Conservation (phyloP, 2,113 vertebrate genomes). For the Ictalurus furcatus region DNA sequence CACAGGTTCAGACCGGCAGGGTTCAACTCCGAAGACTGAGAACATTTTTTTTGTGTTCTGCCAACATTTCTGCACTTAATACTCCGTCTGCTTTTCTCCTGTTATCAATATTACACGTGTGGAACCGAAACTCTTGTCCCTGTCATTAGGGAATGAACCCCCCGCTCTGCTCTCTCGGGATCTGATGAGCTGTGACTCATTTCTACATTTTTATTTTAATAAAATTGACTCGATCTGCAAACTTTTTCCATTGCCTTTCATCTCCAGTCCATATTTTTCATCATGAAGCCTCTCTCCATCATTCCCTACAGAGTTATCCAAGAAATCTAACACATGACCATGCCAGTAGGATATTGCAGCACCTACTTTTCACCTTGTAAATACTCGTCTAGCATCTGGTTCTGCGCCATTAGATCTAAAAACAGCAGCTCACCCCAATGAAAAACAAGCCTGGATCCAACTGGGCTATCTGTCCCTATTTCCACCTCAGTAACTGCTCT, state of each 20-base stretch:
- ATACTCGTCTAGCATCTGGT: conserved; percentile 24
- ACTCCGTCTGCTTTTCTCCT: background rate
- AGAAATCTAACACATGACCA: background rate
- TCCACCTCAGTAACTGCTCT: background rate
- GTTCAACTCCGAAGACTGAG: background rate
- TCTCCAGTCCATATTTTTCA: background rate
- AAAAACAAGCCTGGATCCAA: background rate
- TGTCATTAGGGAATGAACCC: background rate
- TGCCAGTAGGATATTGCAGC: conserved; percentile 8
- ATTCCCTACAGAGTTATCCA: background rate
- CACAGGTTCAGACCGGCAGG: background rate
- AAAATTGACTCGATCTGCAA: background rate
- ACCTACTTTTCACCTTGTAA: conserved; percentile 33
- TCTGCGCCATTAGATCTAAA: background rate
- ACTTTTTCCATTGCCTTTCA: background rate
- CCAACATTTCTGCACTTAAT: background rate
- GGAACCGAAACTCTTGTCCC: background rate
- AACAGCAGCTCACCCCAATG: background rate
- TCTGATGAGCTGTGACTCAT: background rate
- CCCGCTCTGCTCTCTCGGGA: background rate
- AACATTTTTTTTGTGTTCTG: background rate
- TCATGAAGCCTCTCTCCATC: background rate
- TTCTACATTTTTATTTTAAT: background rate
- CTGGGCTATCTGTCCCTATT: background rate
- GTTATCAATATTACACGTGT: background rate